Base-by-base conservation (phyloP, 2,113 vertebrate genomes). In the Furnarius figulus region DNA sequence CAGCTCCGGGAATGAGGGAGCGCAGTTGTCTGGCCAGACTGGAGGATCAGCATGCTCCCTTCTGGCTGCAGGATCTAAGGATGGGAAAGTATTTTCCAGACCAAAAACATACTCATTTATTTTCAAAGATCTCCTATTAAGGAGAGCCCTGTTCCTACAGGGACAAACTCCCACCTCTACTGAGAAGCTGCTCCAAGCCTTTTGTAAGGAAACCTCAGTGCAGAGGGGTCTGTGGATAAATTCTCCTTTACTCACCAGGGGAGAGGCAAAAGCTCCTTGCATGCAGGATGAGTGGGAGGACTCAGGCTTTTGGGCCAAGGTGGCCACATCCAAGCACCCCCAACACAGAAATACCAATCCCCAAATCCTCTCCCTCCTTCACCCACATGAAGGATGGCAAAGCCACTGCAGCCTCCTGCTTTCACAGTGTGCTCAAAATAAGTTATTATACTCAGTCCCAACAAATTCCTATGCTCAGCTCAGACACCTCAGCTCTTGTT, bases 211-310 rank as follows among this genome's bases (percentile, higher is more conserved):
- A 92, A 49, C 28, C 24, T 53, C 28, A 17, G 33, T 0, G 13
- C 52, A 42, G 52, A 72, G 33, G 50, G 37, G 46, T 40, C n/a
- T 55, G 83, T 1, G 2, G 56, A 77, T 28, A 46, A 62, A 5
- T 77, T 12, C 30, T 15, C 46, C 53, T 66, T 33, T 4, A 40
- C 12, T 35, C 67, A 76, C 14, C 30, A 33, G 1, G 6, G 35
- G 27, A 1, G 56, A 71, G 47, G 15, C 14, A 50, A 53, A 37
- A 1, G 9, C 35, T 82, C 18, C 78, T 9, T 8, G 39, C 3
- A 4, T 3, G 21, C 14, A 46, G 47, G 18, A 63, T 14, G 5
- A 79, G 67, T 0, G 0, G 8, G 10, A 19, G 14, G 3, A 6
- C 20, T 59, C 33, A 23, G 11, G 7, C 2, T 5, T 90, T 90